Evolutionary conservation across 2,797 vertebrate species (phyloP), one percentile per base, ranked within the genome.

Genomic region (Hipposideros larvatus): DNA sequence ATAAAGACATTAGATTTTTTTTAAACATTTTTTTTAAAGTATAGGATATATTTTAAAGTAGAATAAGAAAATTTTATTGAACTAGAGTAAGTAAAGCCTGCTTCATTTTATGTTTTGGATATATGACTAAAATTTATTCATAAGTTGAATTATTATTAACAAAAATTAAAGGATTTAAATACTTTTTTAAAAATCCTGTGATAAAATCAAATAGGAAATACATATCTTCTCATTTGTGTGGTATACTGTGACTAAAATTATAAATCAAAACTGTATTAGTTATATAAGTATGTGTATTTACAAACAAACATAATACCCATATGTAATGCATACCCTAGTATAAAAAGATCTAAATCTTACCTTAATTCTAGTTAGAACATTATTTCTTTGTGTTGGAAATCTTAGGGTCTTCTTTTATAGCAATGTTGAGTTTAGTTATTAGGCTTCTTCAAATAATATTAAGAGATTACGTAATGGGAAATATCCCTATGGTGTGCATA

Each of bases 161-260:
- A 51, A 51, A 71, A 70, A 61, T 43, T 70, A 78, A 70, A 6
- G 5, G 9, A 41, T 41, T 48, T 73, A 59, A 63, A 55, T 73
- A 46, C 28, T 80, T 53, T 37, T 66, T 11, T 21, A 34, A 34
- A 74, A 57, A 59, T 74, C 22, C 2, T 34, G 2, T 53, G 16
- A 66, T 91, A 75, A 82, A 90, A 80, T 34, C 31, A 83, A 68
- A 88, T 5, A 82, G 51, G 6, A 91, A 46, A 87, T 87, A 87
- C 24, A 26, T 75, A 37, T 43, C 16, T 86, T 14, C 16, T 43
- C 53, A 63, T 63, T 75, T 90, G 43, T 68, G 18, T 82, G 55
- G 43, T 59, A 73, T 7, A 51, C 18, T n/a, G 11, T n/a, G 24
- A 74, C 28, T 61, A 53, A 91, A 83, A 57, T 65, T 88, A 71